Evolutionary conservation across 2,888 invertebrate species (phyloP).

Genomic region (Thymelicus acteon): DNA sequence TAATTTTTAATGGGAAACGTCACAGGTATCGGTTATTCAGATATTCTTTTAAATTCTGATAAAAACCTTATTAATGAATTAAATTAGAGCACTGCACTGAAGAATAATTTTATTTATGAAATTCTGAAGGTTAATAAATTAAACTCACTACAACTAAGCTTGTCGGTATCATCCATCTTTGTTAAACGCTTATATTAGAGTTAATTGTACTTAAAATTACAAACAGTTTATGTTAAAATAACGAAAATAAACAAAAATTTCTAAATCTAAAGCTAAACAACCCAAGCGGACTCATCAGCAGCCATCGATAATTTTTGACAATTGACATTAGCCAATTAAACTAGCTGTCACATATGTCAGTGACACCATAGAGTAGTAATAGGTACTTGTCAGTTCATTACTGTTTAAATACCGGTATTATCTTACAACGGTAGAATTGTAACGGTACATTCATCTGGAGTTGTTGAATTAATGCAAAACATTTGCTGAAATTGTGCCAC

Average conservation of each 20-base stretch:
- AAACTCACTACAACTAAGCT: slow-evolving; percentile 77
- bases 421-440: too few species aligned
- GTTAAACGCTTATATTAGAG: not conserved
- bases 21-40: too few species aligned
- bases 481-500: too few species aligned
- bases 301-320: not conserved
- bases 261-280: not conserved
- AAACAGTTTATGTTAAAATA: slow-evolving; percentile 2
- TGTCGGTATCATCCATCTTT: slow-evolving; percentile 70
- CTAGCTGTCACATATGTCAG: too few species aligned
- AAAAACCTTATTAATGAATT: not conserved
- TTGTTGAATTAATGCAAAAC: too few species aligned
- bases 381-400: too few species aligned
- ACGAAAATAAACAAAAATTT: not conserved
- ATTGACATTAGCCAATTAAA: too few species aligned
- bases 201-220: not conserved
- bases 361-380: too few species aligned
- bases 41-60: too few species aligned
- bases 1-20: not conserved
- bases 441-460: too few species aligned
- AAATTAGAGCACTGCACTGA: slow-evolving; percentile 1
- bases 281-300: not conserved
- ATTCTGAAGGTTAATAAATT: not conserved
- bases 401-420: too few species aligned
- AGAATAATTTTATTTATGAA: not conserved